Conservation (phyloP, 2,888 invertebrate species). For the Dermolepida albohirtum region DNA sequence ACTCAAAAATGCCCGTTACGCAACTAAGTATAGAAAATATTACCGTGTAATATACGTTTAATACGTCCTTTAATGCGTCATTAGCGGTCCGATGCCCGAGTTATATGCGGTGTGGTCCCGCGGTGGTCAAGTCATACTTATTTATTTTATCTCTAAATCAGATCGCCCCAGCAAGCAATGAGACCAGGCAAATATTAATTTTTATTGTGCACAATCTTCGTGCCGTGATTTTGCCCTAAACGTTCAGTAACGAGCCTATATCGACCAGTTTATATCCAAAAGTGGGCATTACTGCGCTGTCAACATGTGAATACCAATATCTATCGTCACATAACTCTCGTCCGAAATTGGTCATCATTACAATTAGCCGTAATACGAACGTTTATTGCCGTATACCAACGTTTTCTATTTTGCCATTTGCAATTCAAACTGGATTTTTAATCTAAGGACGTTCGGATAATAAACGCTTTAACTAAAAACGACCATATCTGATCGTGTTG, state of each 20-base stretch:
- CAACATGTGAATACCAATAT: constrained; percentile 48
- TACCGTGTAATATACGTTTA: constrained; percentile 24
- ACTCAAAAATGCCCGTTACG: constrained; percentile 28
- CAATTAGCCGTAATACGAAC: constrained; percentile 51
- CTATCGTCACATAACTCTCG: constrained; percentile 49
- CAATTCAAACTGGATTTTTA: constrained; percentile 50
- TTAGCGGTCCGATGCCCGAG: constrained; percentile 17
- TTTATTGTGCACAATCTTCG: constrained; percentile 48
- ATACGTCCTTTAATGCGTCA: constrained; percentile 31
- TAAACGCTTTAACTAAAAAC: constrained; percentile 43
- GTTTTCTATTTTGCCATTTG: constrained; percentile 46
- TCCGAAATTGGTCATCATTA: constrained; percentile 51
- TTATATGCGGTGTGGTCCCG: constrained; percentile 24
- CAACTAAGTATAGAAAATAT: constrained; percentile 31
- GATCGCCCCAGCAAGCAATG: constrained; percentile 36
- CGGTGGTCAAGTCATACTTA: constrained; percentile 17
- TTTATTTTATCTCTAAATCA: constrained; percentile 44
- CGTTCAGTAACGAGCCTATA: constrained; percentile 46
- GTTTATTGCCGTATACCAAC: constrained; percentile 46
- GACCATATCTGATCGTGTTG: constrained; percentile 44
- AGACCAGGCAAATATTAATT: constrained; percentile 48
- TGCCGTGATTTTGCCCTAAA: constrained; percentile 50
- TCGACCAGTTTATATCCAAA: constrained; percentile 46
- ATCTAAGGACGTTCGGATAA: constrained; percentile 47
- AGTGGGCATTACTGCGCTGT: constrained; percentile 38